Evolutionary conservation across 2,888 invertebrate species (phyloP), one percentile per base, ranked within the genome.

Genomic region (Ligdia adustata): DNA sequence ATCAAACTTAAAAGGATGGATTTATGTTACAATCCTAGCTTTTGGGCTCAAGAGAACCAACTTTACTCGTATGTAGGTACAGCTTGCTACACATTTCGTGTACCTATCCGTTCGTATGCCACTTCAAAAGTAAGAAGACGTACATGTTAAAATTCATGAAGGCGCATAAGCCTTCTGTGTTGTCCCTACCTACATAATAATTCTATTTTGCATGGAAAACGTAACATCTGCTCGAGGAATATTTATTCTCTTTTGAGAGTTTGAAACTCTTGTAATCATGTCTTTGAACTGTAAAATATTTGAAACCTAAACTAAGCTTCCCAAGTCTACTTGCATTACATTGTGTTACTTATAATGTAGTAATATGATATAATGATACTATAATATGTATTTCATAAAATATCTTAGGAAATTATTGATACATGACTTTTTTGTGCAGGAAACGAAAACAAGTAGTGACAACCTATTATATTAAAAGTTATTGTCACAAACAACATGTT

Each of bases 1-100:
- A 80, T 82, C 78, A 70, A 74, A 82, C 79, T 81, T 75, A 74
- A 76, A 79, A 80, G 72, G 72, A 71, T 71, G 75, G 79, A 79
- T 82, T 83, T 82, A 77, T 76, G 72, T 75, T 67, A 64, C 73
- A 69, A 72, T 74, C 68, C 69, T 69, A 73, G 70, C 69, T 74
- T 75, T 69, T 69, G 65, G 68, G 65, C 70, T 70, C 67, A 54
- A 63, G 72, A 66, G 72, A 71, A 74, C 69, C 64, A 69, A 74
- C 69, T 72, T 74, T 76, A 77, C 75, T 79, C n/a, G n/a, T n/a
- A n/a, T n/a, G n/a, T n/a, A n/a, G n/a, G n/a, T 72, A 72, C 66
- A 75, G 74, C 71, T 72, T 69, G 67, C 66, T 46, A 33, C 45
- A 38, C 49, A 40, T 33, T 15, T 33, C 35, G 26, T 37, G 41